Base-by-base conservation (phyloP, 37 sponge, comb jelly and placozoan genomes). In the Mnemiopsis leidyi region DNA sequence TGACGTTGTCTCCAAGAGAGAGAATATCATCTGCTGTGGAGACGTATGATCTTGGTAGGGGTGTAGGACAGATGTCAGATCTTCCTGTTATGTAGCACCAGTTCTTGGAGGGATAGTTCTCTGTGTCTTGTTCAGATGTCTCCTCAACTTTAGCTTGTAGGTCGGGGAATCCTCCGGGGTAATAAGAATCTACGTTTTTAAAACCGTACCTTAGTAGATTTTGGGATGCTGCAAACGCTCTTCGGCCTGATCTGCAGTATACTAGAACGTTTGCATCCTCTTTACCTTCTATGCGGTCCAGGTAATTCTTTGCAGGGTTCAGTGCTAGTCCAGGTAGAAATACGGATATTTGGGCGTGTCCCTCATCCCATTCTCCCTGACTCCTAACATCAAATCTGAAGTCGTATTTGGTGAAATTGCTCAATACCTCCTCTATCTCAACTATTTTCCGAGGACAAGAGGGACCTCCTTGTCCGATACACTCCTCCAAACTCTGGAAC, bases 141-240 rank as follows among this genome's bases (percentile, higher is more conserved):
- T 92, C 48, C 68, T 13, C 13, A 28, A 73, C 26, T 73, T 16
- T 28, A 25, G 76, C 76, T 20, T 79, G 18, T 5, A 79, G 9
- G 37, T 79, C 35, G 13, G 82, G 82, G 36, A 79, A 79, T 5
- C 82, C 82, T 0, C 82, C 82, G 5, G 31, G 82, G 82, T 79
- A 79, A 29, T 36, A 79, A 7, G 38, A 31, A 38, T 28, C 1
- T 9, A 79, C 35, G 35, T 32, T 29, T 5, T 34, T 79, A 38
- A 79, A 79, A 36, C 82, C 82, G 20, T 26, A 79, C 37, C 26
- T 79, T 7, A 79, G 35, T 13, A 79, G 82, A 38, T 79, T 9
- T 7, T 23, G 3, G 7, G 82, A 31, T 5, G 82, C 82, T 7
- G 5, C 38, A 34, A 79, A 79, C 3, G 82, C 82, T 26, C 82